Conservation (phyloP, 2,888 invertebrate genomes). For the Zygothrica quintamaculata region DNA sequence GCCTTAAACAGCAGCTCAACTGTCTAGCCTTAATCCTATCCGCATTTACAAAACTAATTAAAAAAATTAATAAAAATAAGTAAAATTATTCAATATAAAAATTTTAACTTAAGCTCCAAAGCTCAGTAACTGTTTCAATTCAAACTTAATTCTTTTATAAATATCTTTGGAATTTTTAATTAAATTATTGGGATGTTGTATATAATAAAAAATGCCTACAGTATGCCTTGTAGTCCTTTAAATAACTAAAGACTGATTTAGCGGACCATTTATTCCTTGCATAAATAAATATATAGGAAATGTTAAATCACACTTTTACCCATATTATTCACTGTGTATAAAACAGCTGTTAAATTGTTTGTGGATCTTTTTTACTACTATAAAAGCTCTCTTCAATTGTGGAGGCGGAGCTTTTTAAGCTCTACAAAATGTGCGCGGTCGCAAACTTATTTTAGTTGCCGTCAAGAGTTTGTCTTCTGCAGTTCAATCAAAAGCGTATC, state of each 20-base stretch:
- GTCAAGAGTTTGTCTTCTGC: conserved; percentile 27
- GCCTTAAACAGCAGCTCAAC: conserved; percentile 34
- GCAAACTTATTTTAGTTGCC: conserved; percentile 24
- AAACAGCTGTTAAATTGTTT: conserved; percentile 43
- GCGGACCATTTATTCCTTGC: too few relatives aligned
- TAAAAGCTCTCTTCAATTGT: conserved; percentile 34
- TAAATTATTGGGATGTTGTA: too few relatives aligned
- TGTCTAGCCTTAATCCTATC: conserved; percentile 39
- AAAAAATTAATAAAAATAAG: conserved; percentile 34
- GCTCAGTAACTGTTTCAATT: conserved; percentile 21
- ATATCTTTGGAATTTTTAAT: too few relatives aligned
- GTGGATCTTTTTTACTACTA: conserved; percentile 19
- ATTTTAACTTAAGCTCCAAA: conserved; percentile 27
- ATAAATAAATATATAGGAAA: too few relatives aligned
- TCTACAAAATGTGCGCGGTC: conserved; percentile 52
- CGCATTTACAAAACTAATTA: conserved; percentile 34
- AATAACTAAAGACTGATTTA: too few relatives aligned
- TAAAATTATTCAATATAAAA: conserved; percentile 30
- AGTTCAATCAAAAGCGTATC: conserved; percentile 15
- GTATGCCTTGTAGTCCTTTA: too few relatives aligned
- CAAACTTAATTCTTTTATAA: not conserved
- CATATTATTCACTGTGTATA: conserved; percentile 31
- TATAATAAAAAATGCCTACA: too few relatives aligned
- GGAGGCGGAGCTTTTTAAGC: conserved; percentile 37
- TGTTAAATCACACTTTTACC: too few relatives aligned